These are phyloP conservation scores for Morone saxatilis DNA, from an alignment of 2,113 vertebrate genomes.

Conservation along the genomic window DNA sequence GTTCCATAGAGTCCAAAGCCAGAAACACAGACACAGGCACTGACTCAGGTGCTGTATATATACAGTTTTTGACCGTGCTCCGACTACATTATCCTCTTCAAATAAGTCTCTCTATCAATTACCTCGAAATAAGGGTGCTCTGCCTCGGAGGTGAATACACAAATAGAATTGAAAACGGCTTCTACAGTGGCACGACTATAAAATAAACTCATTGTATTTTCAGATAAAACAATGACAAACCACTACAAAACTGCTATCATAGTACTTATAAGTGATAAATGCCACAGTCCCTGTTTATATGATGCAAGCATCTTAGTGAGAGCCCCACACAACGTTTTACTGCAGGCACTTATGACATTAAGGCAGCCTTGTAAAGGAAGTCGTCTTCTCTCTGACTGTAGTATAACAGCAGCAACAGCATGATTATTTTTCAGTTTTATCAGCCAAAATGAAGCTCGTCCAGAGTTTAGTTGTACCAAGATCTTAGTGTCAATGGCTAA, in stretches of 20 bases:
- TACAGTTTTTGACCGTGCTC: background rate
- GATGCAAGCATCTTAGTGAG: background rate
- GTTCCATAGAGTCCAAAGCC: background rate
- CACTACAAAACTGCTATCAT: background rate
- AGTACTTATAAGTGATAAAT: background rate
- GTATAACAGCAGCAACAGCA: background rate
- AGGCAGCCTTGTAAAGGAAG: conserved; percentile 9
- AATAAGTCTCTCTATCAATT: background rate
- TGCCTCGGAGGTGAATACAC: conserved; percentile 2
- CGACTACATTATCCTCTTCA: background rate
- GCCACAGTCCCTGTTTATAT: background rate
- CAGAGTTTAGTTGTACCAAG: background rate
- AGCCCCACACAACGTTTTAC: background rate
- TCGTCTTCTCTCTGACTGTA: background rate
- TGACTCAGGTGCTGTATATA: no score
- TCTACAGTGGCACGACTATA: background rate
- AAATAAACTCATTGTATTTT: conserved; percentile 6
- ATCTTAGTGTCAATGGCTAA: background rate
- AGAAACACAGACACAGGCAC: background rate
- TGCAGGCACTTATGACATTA: conserved; percentile 9
- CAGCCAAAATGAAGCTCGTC: conserved; percentile 10
- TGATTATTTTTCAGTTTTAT: conserved; percentile 20
- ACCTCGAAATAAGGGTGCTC: background rate
- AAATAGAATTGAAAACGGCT: background rate
- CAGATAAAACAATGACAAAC: background rate